phyloP scores from a whole-genome alignment of 2,113 vertebrate genomes.

The Bufo bufo region DNA sequence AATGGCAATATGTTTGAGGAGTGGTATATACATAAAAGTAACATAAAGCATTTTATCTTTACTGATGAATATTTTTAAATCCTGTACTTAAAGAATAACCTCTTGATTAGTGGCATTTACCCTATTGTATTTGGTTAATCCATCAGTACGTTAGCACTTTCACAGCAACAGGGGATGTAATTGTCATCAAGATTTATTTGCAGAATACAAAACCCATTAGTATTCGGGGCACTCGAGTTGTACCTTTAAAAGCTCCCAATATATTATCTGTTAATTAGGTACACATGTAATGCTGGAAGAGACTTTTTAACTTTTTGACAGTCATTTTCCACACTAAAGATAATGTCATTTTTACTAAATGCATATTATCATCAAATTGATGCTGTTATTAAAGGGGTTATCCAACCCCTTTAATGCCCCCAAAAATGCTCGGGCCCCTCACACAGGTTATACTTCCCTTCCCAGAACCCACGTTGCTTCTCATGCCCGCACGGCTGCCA shows the following conservation, averaged over 20 bases:
- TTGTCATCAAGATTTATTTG: slow-evolving; percentile 68
- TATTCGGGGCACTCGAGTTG: slow-evolving; percentile 64
- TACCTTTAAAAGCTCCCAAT: slow-evolving; percentile 61
- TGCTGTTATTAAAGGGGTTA: background rate
- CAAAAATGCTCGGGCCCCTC: too few relatives aligned
- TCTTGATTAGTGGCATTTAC: slow-evolving; percentile 64
- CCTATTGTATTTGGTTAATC: slow-evolving; percentile 69
- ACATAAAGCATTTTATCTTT: slow-evolving; percentile 60
- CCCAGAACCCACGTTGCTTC: too few relatives aligned
- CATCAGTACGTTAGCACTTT: slow-evolving; percentile 66
- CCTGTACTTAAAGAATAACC: slow-evolving; percentile 65
- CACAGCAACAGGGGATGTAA: slow-evolving; percentile 70
- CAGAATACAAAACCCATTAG: slow-evolving; percentile 65
- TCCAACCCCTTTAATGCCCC: too few relatives aligned
- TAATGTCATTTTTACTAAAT: background rate
- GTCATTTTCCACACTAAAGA: background rate
- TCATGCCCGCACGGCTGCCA: too few relatives aligned
- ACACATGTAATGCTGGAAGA: slow-evolving; percentile 58
- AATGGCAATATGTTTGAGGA: slow-evolving; percentile 68
- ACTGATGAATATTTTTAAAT: slow-evolving; percentile 66
- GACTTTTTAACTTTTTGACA: slow-evolving; percentile 15
- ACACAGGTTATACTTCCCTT: too few relatives aligned
- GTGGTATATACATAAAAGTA: slow-evolving; percentile 60
- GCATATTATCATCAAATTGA: background rate
- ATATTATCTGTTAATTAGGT: slow-evolving; percentile 68